Conservation (phyloP, 2,888 invertebrate genomes). For the Drosophila gaucha region DNA sequence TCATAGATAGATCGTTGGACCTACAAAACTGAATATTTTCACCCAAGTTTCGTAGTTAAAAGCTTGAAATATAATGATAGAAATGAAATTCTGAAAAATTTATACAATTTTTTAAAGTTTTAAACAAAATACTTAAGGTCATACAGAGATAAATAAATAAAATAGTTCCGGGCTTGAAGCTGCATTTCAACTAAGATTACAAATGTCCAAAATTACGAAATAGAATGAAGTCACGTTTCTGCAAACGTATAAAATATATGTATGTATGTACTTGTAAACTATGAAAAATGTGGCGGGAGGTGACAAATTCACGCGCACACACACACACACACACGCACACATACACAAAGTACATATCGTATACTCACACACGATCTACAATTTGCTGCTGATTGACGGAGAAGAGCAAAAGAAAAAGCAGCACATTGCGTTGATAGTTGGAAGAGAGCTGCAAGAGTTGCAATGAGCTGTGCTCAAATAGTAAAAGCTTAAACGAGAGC, state of each 20-base stretch:
- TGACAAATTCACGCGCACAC: neutral
- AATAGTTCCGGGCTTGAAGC: neutral
- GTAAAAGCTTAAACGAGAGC: slow-evolving; percentile 1
- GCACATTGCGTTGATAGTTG: slow-evolving; percentile 6
- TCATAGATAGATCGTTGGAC: no score
- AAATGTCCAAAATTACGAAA: neutral
- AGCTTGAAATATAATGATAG: neutral
- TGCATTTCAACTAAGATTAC: no score
- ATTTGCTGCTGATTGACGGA: slow-evolving; percentile 14
- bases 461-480: slow-evolving; percentile 8
- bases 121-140: neutral
- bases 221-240: slow-evolving; percentile 25
- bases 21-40: neutral
- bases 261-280: neutral
- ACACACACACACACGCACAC: neutral
- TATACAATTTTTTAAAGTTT: neutral
- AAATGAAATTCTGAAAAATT: neutral
- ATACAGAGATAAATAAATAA: neutral
- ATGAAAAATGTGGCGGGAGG: neutral
- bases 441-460: slow-evolving; percentile 9
- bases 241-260: neutral
- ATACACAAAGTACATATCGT: neutral
- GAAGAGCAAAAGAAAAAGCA: slow-evolving; percentile 1
- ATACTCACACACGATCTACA: slow-evolving; percentile 7
- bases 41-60: neutral